phyloP scores from a whole-genome alignment of 1,140 invertebrate species.

The Mamestra configurata region DNA sequence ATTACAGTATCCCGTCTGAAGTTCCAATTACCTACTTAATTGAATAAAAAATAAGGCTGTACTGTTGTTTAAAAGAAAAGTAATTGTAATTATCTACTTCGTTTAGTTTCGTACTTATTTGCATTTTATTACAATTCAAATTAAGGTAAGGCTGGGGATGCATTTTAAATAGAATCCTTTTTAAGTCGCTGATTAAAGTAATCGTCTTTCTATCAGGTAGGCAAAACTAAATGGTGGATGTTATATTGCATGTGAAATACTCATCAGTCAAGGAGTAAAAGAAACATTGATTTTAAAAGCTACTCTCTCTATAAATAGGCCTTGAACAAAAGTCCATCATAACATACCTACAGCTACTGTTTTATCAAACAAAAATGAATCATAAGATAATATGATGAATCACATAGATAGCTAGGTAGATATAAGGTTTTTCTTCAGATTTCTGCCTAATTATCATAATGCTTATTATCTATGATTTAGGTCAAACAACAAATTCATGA shows the following conservation, averaged over 20 bases:
- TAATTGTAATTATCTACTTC: background rate
- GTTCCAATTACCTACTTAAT: background rate
- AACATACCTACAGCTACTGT: no score
- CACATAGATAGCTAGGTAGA: background rate
- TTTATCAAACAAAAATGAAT: slow-evolving; percentile 1
- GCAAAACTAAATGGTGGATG: background rate
- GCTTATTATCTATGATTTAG: slow-evolving; percentile 16
- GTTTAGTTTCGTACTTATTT: background rate
- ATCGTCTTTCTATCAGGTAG: background rate
- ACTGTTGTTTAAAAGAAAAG: background rate
- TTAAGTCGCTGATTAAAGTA: background rate
- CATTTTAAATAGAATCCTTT: no score
- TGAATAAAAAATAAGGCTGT: background rate
- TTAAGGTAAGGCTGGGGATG: no score
- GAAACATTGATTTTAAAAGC: no score
- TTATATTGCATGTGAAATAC: background rate
- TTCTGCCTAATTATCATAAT: background rate
- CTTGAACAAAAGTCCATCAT: background rate
- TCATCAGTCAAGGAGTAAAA: background rate
- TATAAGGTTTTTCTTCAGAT: background rate
- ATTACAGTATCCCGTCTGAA: background rate
- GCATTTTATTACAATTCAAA: no score
- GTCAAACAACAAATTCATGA: background rate
- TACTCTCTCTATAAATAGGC: no score
- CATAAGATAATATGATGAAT: slow-evolving; percentile 1